Evolutionary conservation across 1,140 invertebrate species (phyloP), one percentile per base, ranked within the genome.

Genomic region (Planococcus citri): DNA sequence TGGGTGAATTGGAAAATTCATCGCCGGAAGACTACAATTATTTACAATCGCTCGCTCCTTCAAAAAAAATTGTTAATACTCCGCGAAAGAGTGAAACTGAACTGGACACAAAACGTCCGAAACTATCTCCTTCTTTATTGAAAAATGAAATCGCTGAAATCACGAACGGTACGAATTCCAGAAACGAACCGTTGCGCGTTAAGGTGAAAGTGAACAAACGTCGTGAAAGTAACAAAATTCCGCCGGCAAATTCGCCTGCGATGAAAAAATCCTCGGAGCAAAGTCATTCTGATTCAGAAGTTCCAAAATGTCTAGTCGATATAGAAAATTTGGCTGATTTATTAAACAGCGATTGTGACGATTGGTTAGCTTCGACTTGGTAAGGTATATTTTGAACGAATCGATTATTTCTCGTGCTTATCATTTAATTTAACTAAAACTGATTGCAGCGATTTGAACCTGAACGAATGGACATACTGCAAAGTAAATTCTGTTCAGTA

Each of bases 311-410:
- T n/a, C 29, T 33, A 3, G 24, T 64, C 6, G 60, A 64, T 25
- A 64, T 64, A 22, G 60, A 64, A 25, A 64, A 64, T 64, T 25
- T 64, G 22, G 60, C 2, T 64, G 60, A 64, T 6, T 64, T 22
- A 17, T 64, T 64, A 2, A 17, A 24, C 17, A 22, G 17, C 21
- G 51, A 58, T 25, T 25, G 10, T 17, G 25, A 51, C 41, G n/a
- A 51, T n/a, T 51, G 41, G 41, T 33, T 33, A 33, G 12, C 29
- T 33, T 33, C 29, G 12, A 12, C 29, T 33, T 6, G 12, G 29
- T 33, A 33, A 33, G 29, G 4, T 33, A 6, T 12, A 3, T 12
- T 33, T 33, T 12, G 29, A 33, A 3, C n/a, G n/a, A n/a, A n/a
- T n/a, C n/a, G n/a, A n/a, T n/a, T n/a, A n/a, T n/a, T n/a, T n/a